Base-by-base conservation (phyloP, 2,888 invertebrate species). In the Drosophila quinaria region DNA sequence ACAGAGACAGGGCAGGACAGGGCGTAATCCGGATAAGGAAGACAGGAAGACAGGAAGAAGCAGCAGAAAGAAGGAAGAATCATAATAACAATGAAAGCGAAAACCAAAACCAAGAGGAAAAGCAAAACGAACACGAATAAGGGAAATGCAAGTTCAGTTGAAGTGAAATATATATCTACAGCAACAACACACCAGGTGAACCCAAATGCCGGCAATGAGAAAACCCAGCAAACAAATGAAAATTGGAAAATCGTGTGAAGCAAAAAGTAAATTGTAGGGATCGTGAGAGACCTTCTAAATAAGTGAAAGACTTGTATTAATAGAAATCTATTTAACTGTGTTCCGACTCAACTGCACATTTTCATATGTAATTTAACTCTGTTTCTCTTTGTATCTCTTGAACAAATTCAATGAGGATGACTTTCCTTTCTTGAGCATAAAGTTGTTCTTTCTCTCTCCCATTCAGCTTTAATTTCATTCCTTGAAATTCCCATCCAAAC, bases 21-120 rank as follows among this genome's bases (percentile, higher is more conserved):
- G 25, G 79, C 64, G 41, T 47, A 50, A 56, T 70, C 35, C 64
- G 70, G 62, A 73, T 55, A 67, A 69, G 68, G 68, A 52, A 66
- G 35, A 61, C 49, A 65, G 25, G 5, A 25, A 25, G 25, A 22
- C 22, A 22, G 22, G 22, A 25, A 25, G 47, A 9, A 8, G 19
- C 25, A 35, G 31, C 22, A 52, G 19, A 37, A 22, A 44, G 51
- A 62, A 37, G 56, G 56, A 50, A 39, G 49, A 56, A 58, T 55
- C 35, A 68, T 63, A 69, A 69, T 59, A 69, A 67, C 66, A 70
- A 76, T 67, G 65, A 61, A 62, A 49, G 52, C 33, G 50, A 60
- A 76, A 71, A 77, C 58, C 50, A 65, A 39, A 64, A 52, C 56
- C 37, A 74, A 59, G 33, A 50, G 31, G 15, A 37, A 41, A 50